These are phyloP conservation scores for Macrosiphum euphorbiae DNA, from an alignment of 2,888 invertebrate genomes.

Conservation along the genomic window DNA sequence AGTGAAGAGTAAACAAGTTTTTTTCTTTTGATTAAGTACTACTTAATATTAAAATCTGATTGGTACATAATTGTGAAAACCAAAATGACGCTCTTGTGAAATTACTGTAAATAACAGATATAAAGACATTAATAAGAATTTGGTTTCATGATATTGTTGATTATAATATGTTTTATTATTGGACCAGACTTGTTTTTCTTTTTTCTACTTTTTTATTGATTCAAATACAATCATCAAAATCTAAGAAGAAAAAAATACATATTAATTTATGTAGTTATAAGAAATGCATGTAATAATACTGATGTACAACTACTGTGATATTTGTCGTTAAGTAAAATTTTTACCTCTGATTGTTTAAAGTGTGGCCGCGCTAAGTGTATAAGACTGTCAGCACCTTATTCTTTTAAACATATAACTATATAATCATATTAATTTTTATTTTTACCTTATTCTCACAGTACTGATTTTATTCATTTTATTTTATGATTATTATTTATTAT, in stretches of 20 bases:
- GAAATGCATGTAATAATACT: constrained; percentile 51
- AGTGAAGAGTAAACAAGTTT: background rate
- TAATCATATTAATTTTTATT: constrained; percentile 22
- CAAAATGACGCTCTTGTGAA: background rate
- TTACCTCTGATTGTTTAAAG: constrained; percentile 57
- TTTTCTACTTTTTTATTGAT: constrained; percentile 43
- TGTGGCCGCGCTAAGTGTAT: constrained; percentile 46
- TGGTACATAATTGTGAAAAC: background rate
- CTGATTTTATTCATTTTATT: constrained; percentile 52
- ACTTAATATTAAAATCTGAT: background rate
- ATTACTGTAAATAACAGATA: constrained; percentile 2
- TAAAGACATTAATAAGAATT: background rate
- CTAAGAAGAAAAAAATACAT: constrained; percentile 8
- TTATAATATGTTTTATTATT: constrained; percentile 1
- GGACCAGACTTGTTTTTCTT: constrained; percentile 9
- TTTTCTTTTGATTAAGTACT: background rate
- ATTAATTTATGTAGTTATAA: constrained; percentile 23
- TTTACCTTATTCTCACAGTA: constrained; percentile 38
- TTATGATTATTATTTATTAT: constrained; percentile 38
- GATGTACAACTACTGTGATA: constrained; percentile 64
- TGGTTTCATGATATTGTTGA: constrained; percentile 2
- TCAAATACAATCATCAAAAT: constrained; percentile 40
- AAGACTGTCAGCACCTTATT: constrained; percentile 54
- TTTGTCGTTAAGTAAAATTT: constrained; percentile 59
- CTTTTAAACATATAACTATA: background rate